Evolutionary conservation across 1,140 invertebrate genomes (phyloP), one percentile per base, ranked within the genome.

Genomic region (Capitella teleta): DNA sequence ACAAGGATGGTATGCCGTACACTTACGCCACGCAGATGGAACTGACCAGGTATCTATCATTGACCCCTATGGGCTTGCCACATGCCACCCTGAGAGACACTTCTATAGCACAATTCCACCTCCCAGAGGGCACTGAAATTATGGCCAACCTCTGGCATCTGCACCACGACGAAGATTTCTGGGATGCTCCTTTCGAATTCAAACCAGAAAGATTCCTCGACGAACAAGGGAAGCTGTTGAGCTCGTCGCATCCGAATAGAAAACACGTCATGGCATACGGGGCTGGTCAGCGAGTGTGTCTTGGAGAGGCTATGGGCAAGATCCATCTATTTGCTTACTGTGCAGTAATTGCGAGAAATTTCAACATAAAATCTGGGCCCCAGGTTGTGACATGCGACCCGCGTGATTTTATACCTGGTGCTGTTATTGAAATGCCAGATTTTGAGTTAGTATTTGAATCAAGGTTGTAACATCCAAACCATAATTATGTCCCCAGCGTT

Each of bases 101-200:
- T 10, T 10, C 10, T n/a, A 10, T 42, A 12, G 40, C 10, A 10
- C 12, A 19, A 10, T 19, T 14, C 19, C 10, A 10, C 14, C 12
- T 42, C 40, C 40, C 40, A 10, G 12, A 10, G 10, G 19, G 19
- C 1, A 42, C 40, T 10, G 19, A 14, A 28, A 52, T 70, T 5
- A 49, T 66, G 12, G 47, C 59, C 8, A 70, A 70, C 45, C 38
- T 62, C 24, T 65, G 60, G 41, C 54, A 47, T 18, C 51, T 58
- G 23, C 51, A 59, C 37, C 61, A 60, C 28, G 68, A 74, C 51
- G 55, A 61, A 2, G 42, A 51, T n/a, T 5, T 59, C 1, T 85
- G 82, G 82, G 69, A 74, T 1, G 77, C 85, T 62, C 82, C 83
- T 0, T 71, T 82, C 43, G 68, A 73, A 21, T 85, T 84, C 53